Evolutionary conservation across 2,113 vertebrate species (phyloP), one percentile per base, ranked within the genome.

Genomic region (Osmerus eperlanus): DNA sequence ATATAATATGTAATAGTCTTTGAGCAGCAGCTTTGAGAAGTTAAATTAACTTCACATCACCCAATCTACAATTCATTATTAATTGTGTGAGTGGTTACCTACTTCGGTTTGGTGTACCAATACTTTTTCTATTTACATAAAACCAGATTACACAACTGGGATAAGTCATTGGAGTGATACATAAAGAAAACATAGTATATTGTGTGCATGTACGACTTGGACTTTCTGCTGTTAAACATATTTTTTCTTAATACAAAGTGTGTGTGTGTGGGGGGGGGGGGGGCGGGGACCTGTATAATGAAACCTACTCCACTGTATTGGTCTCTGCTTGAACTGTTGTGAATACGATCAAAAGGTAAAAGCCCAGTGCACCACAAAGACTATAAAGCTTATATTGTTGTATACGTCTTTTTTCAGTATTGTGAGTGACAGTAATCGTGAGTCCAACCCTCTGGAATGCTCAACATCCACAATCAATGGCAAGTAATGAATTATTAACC

Each of bases 401-500:
- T 61, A 14, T 62, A 14, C 13, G 55, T 6, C 9, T 36, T 19
- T 60, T 51, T 41, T 59, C 61, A 18, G 19, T 11, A 47, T 19
- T 25, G 51, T 62, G 36, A 62, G 8, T 47, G 41, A 63, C 58
- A 61, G 60, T 71, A 32, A 59, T 60, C 41, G 18, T 3, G 54
- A 21, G 62, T 9, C 16, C 53, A 28, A 29, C 21, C 47, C 63
- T 55, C 19, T 28, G 69, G 69, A 71, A 71, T 71, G 56, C 32
- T 28, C 18, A 9, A 32, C n/a, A 21, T 62, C 7, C 59, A 52
- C 19, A 25, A 53, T 71, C 59, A 52, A 52, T 71, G 21, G 19
- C 15, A 15, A 11, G 15, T 18, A 6, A 60, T 71, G 52, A 62
- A 71, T 62, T 63, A 71, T 71, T 71, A 71, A 71, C 59, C 25